phyloP scores from a whole-genome alignment of 1,140 invertebrate species.

The Pseudomyrmex sp. region DNA sequence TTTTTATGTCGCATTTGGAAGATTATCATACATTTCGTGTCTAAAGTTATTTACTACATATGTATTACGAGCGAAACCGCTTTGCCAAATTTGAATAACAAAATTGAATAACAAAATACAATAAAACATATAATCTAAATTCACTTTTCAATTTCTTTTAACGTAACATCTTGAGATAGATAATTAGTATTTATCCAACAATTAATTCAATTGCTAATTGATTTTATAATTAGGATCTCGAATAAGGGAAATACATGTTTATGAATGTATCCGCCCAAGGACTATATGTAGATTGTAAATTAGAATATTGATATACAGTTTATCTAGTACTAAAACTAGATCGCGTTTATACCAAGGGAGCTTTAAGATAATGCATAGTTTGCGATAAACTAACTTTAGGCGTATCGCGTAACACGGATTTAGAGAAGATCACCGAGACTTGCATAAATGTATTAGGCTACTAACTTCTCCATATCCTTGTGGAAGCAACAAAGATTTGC shows the following conservation, averaged over 20 bases:
- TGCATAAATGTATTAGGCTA: slow-evolving; percentile 37
- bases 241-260: not conserved
- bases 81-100: not conserved
- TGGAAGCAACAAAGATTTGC: slow-evolving; percentile 18
- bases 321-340: slow-evolving; percentile 19
- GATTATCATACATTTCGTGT: not conserved
- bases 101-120: slow-evolving; percentile 11
- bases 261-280: no score
- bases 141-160: no score
- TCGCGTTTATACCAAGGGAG: not conserved
- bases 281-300: not conserved
- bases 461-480: slow-evolving; percentile 7
- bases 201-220: not conserved
- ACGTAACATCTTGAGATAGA: no score
- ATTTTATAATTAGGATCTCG: not conserved
- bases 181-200: not conserved
- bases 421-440: slow-evolving; percentile 10
- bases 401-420: slow-evolving; percentile 7
- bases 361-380: slow-evolving; percentile 34
- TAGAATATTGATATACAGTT: slow-evolving; percentile 23
- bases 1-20: not conserved
- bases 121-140: no score
- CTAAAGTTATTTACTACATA: not conserved
- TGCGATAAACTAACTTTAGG: slow-evolving; percentile 32
- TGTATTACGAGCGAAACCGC: not conserved